Evolutionary conservation across 2,888 invertebrate species (phyloP), one percentile per base, ranked within the genome.

Genomic region (Azorinus chamasolen): DNA sequence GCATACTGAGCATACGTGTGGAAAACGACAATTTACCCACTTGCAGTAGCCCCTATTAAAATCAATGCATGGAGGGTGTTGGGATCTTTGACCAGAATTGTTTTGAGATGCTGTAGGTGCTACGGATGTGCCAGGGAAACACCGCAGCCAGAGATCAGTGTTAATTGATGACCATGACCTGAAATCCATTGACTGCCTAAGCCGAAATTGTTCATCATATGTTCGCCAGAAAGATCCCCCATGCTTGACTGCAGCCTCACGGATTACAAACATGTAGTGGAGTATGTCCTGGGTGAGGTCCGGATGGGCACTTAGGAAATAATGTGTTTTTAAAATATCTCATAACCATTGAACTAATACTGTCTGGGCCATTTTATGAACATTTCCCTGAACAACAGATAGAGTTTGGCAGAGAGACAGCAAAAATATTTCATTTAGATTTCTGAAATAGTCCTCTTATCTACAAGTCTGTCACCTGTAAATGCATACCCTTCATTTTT

Each of bases 141-240:
- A 61, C 8, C 68, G 50, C 32, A 57, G 39, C 68, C 66, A 74
- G 22, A 74, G 55, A 41, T 68, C 68, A n/a, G 58, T 16, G 32
- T 76, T 64, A 18, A 70, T 70, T 6, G 39, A 48, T 0, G 61
- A 32, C 66, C 70, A 76, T 25, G 62, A 24, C 4, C 39, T 10
- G 5, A 51, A 27, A 16, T 64, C 39, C 27, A 32, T 20, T 20
- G 77, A 54, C 50, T 62, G 71, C 6, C 71, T 57, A 20, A 59
- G 41, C 12, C 75, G 37, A 39, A 77, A 77, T 18, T 71, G 63
- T 25, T 77, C 71, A 50, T 77, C 68, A 62, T 77, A 77, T 1
- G 2, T 32, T 5, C 59, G 45, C 77, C 77, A 70, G 16, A 39
- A 32, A 12, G 48, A 39, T 8, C 66, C 66, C 5, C 46, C 37